phyloP scores from a whole-genome alignment of 35 echinoderm and acorn worm species.

The Holothuria glaberrima region DNA sequence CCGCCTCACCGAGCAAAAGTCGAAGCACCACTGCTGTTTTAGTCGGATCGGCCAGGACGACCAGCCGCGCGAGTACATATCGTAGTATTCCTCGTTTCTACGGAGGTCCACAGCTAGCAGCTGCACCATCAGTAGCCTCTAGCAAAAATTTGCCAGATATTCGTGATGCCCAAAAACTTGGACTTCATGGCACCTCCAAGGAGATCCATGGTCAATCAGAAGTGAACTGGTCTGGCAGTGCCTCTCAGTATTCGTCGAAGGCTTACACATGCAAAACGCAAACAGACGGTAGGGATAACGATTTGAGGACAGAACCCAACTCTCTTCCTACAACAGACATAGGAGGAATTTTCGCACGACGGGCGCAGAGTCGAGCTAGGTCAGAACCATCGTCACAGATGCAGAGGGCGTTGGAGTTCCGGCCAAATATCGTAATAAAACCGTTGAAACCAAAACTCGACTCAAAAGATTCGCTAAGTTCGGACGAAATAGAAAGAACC shows the following conservation, averaged over 20 bases:
- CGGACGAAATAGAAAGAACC: background rate
- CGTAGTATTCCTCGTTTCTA: slow-evolving; percentile 5
- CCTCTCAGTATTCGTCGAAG: background rate
- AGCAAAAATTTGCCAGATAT: background rate
- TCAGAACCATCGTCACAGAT: slow-evolving; percentile 14
- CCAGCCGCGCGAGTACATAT: background rate
- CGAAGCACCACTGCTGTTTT: background rate
- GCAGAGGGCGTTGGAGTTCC: slow-evolving; percentile 6
- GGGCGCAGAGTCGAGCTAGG: slow-evolving; percentile 13
- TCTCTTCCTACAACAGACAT: background rate
- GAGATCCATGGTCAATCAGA: background rate
- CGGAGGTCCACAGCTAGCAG: background rate
- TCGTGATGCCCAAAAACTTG: background rate
- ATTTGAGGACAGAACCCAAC: background rate
- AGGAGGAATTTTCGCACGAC: background rate
- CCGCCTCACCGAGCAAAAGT: slow-evolving; percentile 1
- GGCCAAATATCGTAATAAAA: slow-evolving; percentile 23
- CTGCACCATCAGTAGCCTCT: background rate
- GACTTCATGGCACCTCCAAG: background rate
- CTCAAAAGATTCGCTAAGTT: background rate
- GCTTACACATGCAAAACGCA: slow-evolving; percentile 14
- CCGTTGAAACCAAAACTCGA: slow-evolving; percentile 25
- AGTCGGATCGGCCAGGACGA: background rate
- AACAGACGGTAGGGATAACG: background rate
- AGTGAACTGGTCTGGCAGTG: background rate